Evolutionary conservation across 23 tunicate genomes (phyloP).

Genomic region (Diplosoma virens): DNA sequence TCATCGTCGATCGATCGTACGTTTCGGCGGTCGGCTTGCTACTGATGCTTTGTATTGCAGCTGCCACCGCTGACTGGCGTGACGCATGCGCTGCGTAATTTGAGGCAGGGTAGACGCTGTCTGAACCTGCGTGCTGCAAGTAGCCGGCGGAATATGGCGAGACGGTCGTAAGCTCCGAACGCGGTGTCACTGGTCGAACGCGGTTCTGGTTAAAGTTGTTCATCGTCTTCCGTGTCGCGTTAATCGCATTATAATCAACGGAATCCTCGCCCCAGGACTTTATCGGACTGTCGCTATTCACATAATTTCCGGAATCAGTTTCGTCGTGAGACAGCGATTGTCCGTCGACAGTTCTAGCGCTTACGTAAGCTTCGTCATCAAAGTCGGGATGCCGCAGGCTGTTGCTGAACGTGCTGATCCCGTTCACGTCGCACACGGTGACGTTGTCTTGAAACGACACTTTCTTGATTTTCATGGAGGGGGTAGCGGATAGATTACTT

Average conservation of each 20-base stretch:
- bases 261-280: not conserved
- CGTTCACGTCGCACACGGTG: conserved; percentile 49
- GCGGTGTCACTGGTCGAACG: not conserved
- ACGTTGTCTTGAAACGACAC: conserved; percentile 83
- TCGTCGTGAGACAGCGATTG: conserved; percentile 52
- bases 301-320: not conserved
- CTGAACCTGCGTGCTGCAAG: not conserved
- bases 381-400: conserved; percentile 53
- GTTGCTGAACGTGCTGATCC: conserved; percentile 64
- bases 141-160: not conserved
- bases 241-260: not conserved
- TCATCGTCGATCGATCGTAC: not conserved
- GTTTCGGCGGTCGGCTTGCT: conserved; percentile 18
- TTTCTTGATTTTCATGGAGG: conserved; percentile 49
- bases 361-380: not conserved
- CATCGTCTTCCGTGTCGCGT: not conserved
- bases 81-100: not conserved
- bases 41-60: conserved; percentile 78
- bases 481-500: conserved; percentile 50
- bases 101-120: not conserved
- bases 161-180: not conserved
- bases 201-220: not conserved
- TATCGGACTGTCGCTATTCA: not conserved
- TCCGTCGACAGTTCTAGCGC: not conserved
- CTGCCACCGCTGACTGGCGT: conserved; percentile 71